Conservation (phyloP, 2,113 vertebrate species). For the Gallinago undulata region DNA sequence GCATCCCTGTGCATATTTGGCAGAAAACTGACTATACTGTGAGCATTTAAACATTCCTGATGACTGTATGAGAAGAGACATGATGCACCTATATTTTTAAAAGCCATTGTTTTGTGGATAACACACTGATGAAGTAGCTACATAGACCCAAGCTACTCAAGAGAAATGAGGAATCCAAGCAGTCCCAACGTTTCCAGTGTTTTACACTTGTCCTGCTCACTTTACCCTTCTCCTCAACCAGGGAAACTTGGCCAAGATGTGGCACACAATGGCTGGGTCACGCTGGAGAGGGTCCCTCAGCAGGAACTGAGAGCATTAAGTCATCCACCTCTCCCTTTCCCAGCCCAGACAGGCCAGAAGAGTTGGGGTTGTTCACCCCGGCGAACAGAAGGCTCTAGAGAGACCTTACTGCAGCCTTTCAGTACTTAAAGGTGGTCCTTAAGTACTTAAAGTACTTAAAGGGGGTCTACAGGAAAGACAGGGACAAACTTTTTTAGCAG, state of each 20-base stretch:
- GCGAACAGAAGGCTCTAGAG: background rate
- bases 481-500: background rate
- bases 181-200: background rate
- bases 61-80: background rate
- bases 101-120: background rate
- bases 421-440: background rate
- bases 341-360: background rate
- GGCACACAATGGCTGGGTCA: background rate
- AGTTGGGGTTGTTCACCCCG: background rate
- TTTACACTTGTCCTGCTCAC: background rate
- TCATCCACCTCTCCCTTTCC: background rate
- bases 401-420: background rate
- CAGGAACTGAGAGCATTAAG: background rate
- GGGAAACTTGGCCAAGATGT: background rate
- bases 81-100: rapidly evolving
- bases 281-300: background rate
- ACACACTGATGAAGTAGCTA: rapidly evolving
- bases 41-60: background rate
- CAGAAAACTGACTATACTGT: background rate
- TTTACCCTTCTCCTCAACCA: background rate
- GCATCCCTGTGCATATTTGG: background rate
- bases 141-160: background rate
- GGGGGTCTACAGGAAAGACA: background rate
- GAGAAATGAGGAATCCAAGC: background rate
- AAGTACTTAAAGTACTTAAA: background rate